phyloP scores from a whole-genome alignment of 2,113 vertebrate species.

The Oreochromis aureus region DNA sequence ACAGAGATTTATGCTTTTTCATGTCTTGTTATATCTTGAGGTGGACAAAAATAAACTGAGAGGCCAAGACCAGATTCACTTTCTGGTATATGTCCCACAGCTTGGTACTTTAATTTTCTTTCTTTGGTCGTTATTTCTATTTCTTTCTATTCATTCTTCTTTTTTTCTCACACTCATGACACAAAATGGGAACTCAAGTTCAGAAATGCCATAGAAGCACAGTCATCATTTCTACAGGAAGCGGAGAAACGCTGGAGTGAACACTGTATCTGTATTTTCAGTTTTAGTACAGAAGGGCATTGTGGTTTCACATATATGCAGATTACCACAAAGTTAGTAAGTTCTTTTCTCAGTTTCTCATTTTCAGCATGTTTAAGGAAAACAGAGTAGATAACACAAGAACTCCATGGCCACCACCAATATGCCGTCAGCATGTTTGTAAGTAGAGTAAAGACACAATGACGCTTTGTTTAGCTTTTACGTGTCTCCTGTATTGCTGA shows the following conservation, averaged over 20 bases:
- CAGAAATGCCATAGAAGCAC: background rate
- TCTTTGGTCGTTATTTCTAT: background rate
- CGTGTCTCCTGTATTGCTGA: background rate
- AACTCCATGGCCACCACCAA: background rate
- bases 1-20: background rate
- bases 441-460: background rate
- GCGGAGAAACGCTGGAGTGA: fast-evolving
- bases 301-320: background rate
- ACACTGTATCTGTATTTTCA: background rate
- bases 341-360: background rate
- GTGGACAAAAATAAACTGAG: background rate
- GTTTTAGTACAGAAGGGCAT: background rate
- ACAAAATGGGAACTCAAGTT: background rate
- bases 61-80: background rate
- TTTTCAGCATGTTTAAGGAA: background rate
- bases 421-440: background rate
- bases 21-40: background rate
- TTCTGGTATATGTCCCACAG: background rate
- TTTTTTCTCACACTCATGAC: background rate
- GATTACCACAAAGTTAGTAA: background rate
- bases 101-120: background rate
- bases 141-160: background rate
- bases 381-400: background rate
- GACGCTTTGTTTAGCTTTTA: constrained; percentile 28
- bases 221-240: background rate